Evolutionary conservation across 1,140 invertebrate species (phyloP).

Genomic region (Bicyclus anynana): DNA sequence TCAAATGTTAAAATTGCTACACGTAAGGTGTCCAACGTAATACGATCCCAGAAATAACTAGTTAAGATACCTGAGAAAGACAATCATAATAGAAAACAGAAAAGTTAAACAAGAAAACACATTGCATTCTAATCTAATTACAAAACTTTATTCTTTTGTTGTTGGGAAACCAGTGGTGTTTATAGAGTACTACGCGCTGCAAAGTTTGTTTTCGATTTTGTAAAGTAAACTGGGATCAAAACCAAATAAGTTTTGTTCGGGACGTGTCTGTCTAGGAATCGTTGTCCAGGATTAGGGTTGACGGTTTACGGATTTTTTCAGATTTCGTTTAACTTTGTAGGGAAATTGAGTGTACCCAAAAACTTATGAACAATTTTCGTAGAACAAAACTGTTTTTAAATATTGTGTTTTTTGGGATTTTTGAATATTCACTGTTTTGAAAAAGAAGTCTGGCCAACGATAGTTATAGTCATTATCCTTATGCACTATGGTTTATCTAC

Average conservation of each 20-base stretch:
- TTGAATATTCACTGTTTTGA: too few species aligned
- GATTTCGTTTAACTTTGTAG: not conserved
- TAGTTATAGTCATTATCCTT: too few species aligned
- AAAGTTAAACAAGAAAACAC: not conserved
- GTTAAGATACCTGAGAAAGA: not conserved
- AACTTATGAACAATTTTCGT: too few species aligned
- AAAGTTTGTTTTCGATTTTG: conserved; percentile 10
- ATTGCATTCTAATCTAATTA: conserved; percentile 5
- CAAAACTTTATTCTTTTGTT: not conserved
- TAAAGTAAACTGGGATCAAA: conserved; percentile 8
- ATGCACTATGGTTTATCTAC: too few species aligned
- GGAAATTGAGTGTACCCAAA: too few species aligned
- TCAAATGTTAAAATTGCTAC: too few species aligned
- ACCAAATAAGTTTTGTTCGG: conserved; percentile 4
- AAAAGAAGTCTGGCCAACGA: too few species aligned
- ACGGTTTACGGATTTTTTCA: not conserved
- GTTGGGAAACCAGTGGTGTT: conserved; percentile 3
- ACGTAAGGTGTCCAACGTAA: not conserved
- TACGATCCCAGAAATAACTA: not conserved
- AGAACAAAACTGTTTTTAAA: too few species aligned
- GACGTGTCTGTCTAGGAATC: conserved; percentile 2
- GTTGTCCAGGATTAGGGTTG: not conserved
- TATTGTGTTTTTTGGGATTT: too few species aligned
- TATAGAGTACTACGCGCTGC: conserved; percentile 4
- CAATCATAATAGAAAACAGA: not conserved